Evolutionary conservation across 2,797 vertebrate species (phyloP), one percentile per base, ranked within the genome.

Genomic region (Urosaurus nigricauda): DNA sequence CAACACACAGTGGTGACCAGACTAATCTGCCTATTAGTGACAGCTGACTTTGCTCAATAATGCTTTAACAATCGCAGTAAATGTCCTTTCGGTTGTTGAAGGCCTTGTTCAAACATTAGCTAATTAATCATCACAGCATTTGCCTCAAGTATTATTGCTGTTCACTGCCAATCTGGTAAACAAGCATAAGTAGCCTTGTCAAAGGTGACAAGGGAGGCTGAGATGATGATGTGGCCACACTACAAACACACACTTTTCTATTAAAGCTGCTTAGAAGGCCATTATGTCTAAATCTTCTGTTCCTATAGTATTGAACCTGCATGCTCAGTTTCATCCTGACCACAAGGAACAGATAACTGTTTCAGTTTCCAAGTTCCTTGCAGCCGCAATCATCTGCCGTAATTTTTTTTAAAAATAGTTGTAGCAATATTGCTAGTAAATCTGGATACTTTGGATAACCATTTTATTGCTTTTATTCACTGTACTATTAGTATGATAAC

Each of bases 51-150:
- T 92, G 94, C 92, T 95, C 94, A 91, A 91, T 92, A 92, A 73
- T 87, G 90, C 83, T 93, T 95, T 93, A 93, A 92, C 87, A 91
- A 88, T 86, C 88, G 79, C 87, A 75, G 78, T 91, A 90, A 84
- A 91, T 88, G 60, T 83, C 84, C 88, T 94, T 88, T 87, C 89
- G 88, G 92, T 21, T 89, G 92, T 92, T 93, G 86, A 90, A 75
- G 94, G 91, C 74, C 84, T 68, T 88, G 83, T 93, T 93, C 91
- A 94, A 95, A 95, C 95, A 95, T 94, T 95, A 91, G 85, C 90
- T 92, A 91, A 91, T 95, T 95, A 95, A 92, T 93, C 91, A 90
- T 93, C 83, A 85, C 32, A 83, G 51, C 88, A 91, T 87, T 94
- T 91, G 83, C 91, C 92, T 95, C 87, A 91, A 96, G 92, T 94